phyloP scores from a whole-genome alignment of 1,140 invertebrate species.

The Pseudomyrmex concolor region DNA sequence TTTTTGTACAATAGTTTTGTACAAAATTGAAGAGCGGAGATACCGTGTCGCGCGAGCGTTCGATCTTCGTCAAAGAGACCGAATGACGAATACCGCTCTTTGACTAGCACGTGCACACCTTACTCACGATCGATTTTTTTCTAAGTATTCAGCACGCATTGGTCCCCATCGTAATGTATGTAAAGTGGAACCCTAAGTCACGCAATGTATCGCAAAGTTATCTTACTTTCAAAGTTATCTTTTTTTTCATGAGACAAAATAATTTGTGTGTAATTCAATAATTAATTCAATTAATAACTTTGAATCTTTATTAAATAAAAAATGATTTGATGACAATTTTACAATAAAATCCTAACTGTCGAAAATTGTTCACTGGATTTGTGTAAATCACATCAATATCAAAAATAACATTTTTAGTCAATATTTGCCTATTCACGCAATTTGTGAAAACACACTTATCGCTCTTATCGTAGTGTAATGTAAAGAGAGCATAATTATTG shows the following conservation, averaged over 20 bases:
- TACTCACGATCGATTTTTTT: constrained; percentile 52
- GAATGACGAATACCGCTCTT: constrained; percentile 37
- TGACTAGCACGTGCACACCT: constrained; percentile 13
- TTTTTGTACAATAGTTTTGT: background rate
- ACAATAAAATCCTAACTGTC: too few relatives aligned
- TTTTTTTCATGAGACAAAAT: background rate
- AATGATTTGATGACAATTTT: too few relatives aligned
- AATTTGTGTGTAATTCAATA: too few relatives aligned
- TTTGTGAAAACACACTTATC: too few relatives aligned
- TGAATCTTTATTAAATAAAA: background rate
- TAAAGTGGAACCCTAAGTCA: constrained; percentile 14
- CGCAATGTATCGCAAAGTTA: background rate
- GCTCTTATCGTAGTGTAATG: too few relatives aligned
- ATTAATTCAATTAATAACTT: background rate
- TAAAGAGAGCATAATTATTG: too few relatives aligned
- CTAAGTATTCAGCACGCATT: constrained; percentile 34
- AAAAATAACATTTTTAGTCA: too few relatives aligned
- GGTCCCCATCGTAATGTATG: constrained; percentile 24
- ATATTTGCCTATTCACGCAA: too few relatives aligned
- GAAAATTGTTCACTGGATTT: too few relatives aligned
- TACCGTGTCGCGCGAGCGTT: constrained; percentile 2
- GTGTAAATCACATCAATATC: too few relatives aligned
- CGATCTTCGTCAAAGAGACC: constrained; percentile 29
- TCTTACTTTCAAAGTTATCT: too few relatives aligned
- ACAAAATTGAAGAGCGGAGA: background rate